These are phyloP conservation scores for Panthera uncia DNA, from an alignment of 2,113 vertebrate species.

Conservation along the genomic window DNA sequence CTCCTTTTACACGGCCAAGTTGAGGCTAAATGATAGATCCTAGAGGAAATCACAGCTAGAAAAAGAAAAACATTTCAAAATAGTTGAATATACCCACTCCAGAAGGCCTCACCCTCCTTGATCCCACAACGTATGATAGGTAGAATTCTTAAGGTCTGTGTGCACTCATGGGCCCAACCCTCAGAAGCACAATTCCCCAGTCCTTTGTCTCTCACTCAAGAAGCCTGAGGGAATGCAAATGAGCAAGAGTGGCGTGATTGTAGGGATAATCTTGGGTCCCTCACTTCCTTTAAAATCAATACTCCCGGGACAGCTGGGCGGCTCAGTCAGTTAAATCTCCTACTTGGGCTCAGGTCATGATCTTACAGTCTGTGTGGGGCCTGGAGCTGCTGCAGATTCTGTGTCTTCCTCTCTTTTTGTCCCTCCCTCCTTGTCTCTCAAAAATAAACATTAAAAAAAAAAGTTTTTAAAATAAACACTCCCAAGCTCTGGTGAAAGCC, in stretches of 20 bases:
- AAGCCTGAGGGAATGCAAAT: background rate
- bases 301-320: background rate
- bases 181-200: background rate
- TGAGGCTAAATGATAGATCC: background rate
- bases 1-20: constrained; percentile 1
- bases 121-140: background rate
- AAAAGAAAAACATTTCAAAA: background rate
- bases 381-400: too few species aligned
- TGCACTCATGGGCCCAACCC: background rate
- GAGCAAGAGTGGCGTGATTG: background rate
- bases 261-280: background rate
- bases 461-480: constrained; percentile 18
- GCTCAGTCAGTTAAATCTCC: too few species aligned
- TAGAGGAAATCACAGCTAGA: constrained; percentile 1
- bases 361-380: too few species aligned
- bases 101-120: background rate
- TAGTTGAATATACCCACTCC: background rate
- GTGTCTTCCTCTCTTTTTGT: too few species aligned
- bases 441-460: too few species aligned
- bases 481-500: background rate
- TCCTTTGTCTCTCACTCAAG: background rate
- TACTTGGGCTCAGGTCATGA: too few species aligned
- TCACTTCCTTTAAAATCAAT: constrained; percentile 5
- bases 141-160: too few species aligned
- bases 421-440: too few species aligned